phyloP scores from a whole-genome alignment of 37 sponge, comb jelly and placozoan species.

The Halichondria panicea region DNA sequence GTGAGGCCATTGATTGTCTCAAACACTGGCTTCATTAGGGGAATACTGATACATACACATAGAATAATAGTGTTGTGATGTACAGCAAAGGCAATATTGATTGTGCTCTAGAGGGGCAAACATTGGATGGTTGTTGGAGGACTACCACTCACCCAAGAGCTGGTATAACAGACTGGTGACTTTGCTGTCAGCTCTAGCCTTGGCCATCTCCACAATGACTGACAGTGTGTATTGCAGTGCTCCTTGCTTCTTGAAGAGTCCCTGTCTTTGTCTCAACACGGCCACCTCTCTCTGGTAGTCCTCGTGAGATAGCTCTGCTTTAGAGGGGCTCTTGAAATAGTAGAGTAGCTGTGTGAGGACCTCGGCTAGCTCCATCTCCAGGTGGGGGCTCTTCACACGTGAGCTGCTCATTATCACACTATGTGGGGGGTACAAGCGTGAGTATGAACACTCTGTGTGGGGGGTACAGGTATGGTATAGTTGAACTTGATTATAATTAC shows the following conservation, averaged over 20 bases:
- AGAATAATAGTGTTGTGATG: too few relatives aligned
- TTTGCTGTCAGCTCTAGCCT: background rate
- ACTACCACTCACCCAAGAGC: conserved; percentile 16
- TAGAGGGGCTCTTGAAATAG: conserved; percentile 24
- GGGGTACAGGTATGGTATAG: too few relatives aligned
- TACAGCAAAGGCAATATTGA: too few relatives aligned
- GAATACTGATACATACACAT: too few relatives aligned
- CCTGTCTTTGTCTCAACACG: conserved; percentile 46
- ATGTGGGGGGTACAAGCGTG: too few relatives aligned
- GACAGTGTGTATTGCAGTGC: conserved; percentile 28
- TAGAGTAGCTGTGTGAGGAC: conserved; percentile 23
- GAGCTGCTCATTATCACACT: background rate
- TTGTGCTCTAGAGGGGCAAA: too few relatives aligned
- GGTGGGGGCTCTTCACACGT: background rate
- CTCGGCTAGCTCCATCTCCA: conserved; percentile 18
- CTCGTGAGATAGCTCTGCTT: conserved; percentile 1
- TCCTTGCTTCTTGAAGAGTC: conserved; percentile 65
- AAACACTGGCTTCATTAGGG: too few relatives aligned
- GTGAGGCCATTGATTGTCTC: too few relatives aligned
- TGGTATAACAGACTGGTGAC: conserved; percentile 28
- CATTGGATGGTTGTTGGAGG: background rate
- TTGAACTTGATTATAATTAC: too few relatives aligned
- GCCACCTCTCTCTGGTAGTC: conserved; percentile 19
- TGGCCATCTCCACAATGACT: conserved; percentile 29
- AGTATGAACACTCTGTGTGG: too few relatives aligned